Conservation (phyloP, 2,888 invertebrate species). For the Empis livida region DNA sequence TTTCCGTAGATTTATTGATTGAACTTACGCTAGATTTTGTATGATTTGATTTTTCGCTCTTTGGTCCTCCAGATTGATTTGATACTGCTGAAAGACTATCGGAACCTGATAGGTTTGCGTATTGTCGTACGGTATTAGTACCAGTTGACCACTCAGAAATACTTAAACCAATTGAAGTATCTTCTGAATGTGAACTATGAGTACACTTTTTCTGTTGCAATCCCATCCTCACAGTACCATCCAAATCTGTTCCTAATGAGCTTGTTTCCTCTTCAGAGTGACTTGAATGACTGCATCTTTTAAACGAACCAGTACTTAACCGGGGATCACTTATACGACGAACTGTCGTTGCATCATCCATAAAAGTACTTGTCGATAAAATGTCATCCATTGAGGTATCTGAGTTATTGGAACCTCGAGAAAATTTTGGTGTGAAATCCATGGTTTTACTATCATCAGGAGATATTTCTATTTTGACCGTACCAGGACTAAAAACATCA, state of each 20-base stretch:
- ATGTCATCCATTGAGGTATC: constrained; percentile 51
- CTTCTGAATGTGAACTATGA: constrained; percentile 73
- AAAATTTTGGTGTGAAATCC: constrained; percentile 28
- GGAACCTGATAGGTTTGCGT: constrained; percentile 59
- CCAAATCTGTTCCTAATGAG: constrained; percentile 63
- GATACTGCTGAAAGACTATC: constrained; percentile 45
- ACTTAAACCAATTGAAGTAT: constrained; percentile 73
- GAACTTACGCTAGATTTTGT: constrained; percentile 45
- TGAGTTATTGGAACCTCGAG: constrained; percentile 46
- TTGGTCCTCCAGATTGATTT: constrained; percentile 42
- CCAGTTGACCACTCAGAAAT: constrained; percentile 83
- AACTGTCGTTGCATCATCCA: constrained; percentile 45
- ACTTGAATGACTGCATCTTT: constrained; percentile 54
- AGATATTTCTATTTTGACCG: constrained; percentile 42
- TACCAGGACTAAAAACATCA: constrained; percentile 48
- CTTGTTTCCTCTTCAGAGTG: constrained; percentile 64
- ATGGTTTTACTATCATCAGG: constrained; percentile 41
- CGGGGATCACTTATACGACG: constrained; percentile 34
- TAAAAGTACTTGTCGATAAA: constrained; percentile 41
- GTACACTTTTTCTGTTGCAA: constrained; percentile 69
- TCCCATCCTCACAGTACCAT: constrained; percentile 69
- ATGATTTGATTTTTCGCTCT: constrained; percentile 48
- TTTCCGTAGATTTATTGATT: constrained; percentile 44
- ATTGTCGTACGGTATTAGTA: constrained; percentile 71
- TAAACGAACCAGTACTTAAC: constrained; percentile 43